Base-by-base conservation (phyloP, 1,140 invertebrate genomes). In the Coelopa frigida region DNA sequence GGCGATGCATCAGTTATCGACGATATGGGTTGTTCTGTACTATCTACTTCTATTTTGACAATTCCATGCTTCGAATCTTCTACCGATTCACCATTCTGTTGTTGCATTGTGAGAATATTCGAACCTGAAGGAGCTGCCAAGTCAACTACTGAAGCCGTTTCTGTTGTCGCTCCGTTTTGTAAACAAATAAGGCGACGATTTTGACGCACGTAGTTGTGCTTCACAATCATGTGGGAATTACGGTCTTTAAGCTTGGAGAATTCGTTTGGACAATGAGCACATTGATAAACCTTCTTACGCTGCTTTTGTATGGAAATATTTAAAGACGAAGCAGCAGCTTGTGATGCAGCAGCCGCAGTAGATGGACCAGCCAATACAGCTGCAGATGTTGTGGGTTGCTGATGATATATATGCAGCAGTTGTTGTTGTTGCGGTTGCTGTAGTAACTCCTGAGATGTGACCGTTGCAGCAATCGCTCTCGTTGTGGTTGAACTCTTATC, bases 171-270 rank as follows among this genome's bases (percentile, higher is more conserved):
- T 49, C 46, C 41, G 4, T 58, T 49, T 47, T 60, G 58, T 0
- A 57, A 54, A 33, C 64, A 62, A 8, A 68, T 59, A n/a, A 68
- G 47, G 3, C 64, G 50, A 4, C 64, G 56, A 47, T 68, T 68
- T 39, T 66, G 59, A 1, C 64, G 64, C 21, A 68, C 59, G 50
- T 68, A 68, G 40, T 62, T 63, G 15, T 68, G 64, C 14, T 55
- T 52, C 24, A 49, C 41, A 18, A 68, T 58, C 61, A 68, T 58
- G 24, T 68, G 64, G 6, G 61, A 56, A 49, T 65, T 68, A n/a
- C 64, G 58, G 21, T 68, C 64, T 41, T 63, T 65, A 0, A 68
- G 52, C 36, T 61, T 64, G 8, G 60, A 52, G 29, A 59, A 68
- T 22, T 60, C 57, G 6, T 47, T 46, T 14, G 52, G 58, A 41